Percentiles rank a stretch among this genome's conserved stretches.
phyloP scores from a whole-genome alignment of 2,888 invertebrate genomes.

The Spodoptera exigua region DNA sequence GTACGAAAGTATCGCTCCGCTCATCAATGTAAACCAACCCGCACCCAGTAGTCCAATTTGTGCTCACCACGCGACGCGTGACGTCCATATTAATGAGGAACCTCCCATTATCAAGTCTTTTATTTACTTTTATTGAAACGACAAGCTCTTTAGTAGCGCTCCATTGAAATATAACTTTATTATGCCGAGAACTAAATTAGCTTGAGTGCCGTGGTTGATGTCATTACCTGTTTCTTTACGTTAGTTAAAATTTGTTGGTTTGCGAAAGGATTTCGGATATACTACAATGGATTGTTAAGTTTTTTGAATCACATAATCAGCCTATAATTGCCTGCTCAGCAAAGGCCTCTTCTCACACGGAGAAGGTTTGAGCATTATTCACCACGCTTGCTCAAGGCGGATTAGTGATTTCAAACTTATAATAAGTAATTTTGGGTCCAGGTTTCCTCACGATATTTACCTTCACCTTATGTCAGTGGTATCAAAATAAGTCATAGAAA shows the following conservation, averaged over 20 bases:
- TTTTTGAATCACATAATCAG: too few species aligned
- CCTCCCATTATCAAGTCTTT: slow-evolving; percentile 40
- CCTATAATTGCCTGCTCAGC: too few species aligned
- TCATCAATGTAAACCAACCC: slow-evolving; percentile 21
- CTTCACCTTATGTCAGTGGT: too few species aligned
- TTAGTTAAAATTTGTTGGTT: not conserved
- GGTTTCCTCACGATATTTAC: too few species aligned
- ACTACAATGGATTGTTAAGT: too few species aligned
- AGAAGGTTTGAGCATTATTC: too few species aligned
- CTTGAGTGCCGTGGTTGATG: slow-evolving; percentile 1
- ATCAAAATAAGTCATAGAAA: too few species aligned
- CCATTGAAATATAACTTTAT: slow-evolving; percentile 33
- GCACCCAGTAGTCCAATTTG: slow-evolving; percentile 57
- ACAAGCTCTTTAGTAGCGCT: slow-evolving; percentile 30
- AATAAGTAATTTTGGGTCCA: too few species aligned
- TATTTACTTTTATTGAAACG: slow-evolving; percentile 34
- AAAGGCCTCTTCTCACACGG: too few species aligned
- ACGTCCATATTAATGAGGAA: slow-evolving; percentile 50
- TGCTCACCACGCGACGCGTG: slow-evolving; percentile 58
- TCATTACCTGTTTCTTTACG: slow-evolving; percentile 7
- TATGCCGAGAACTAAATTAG: slow-evolving; percentile 31
- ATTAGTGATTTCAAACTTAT: too few species aligned
- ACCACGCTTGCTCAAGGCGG: too few species aligned
- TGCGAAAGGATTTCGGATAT: too few species aligned
- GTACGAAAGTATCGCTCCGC: slow-evolving; percentile 9